phyloP scores from a whole-genome alignment of 2,888 invertebrate species.

The Drosophila percnosoma region DNA sequence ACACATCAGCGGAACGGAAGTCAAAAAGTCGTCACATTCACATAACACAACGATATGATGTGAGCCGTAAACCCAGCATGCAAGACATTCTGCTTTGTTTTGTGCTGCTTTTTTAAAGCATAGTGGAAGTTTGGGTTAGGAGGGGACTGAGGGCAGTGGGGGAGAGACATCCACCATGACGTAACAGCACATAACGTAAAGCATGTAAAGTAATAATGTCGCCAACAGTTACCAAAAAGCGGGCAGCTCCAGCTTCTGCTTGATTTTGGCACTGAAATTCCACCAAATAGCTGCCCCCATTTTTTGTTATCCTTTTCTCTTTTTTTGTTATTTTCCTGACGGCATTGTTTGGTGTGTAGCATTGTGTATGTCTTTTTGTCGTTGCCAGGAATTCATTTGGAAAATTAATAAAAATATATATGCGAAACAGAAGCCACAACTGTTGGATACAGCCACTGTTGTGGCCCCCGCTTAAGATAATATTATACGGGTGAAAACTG shows the following conservation, averaged over 20 bases:
- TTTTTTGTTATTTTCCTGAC: slow-evolving; percentile 16
- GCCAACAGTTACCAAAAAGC: slow-evolving; percentile 67
- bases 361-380: slow-evolving; percentile 35
- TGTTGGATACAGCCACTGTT: slow-evolving; percentile 4
- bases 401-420: slow-evolving; percentile 75
- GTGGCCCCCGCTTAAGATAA: slow-evolving; percentile 3
- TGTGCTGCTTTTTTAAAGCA: slow-evolving; percentile 41
- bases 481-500: slow-evolving; percentile 24
- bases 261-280: slow-evolving; percentile 23
- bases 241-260: slow-evolving; percentile 20
- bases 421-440: slow-evolving; percentile 14
- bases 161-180: slow-evolving; percentile 22
- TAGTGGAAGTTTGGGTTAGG: neutral
- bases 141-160: neutral
- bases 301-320: slow-evolving; percentile 20
- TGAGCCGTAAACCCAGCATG: slow-evolving; percentile 46
- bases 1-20: slow-evolving; percentile 84
- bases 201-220: slow-evolving; percentile 78
- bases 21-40: slow-evolving; percentile 82
- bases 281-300: slow-evolving; percentile 56
- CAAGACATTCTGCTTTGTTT: slow-evolving; percentile 61
- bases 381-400: slow-evolving; percentile 78
- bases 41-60: slow-evolving; percentile 76
- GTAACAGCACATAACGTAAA: slow-evolving; percentile 78
- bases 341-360: slow-evolving; percentile 45